Base-by-base conservation (phyloP, 2,888 invertebrate species). In the Plusia festucae region DNA sequence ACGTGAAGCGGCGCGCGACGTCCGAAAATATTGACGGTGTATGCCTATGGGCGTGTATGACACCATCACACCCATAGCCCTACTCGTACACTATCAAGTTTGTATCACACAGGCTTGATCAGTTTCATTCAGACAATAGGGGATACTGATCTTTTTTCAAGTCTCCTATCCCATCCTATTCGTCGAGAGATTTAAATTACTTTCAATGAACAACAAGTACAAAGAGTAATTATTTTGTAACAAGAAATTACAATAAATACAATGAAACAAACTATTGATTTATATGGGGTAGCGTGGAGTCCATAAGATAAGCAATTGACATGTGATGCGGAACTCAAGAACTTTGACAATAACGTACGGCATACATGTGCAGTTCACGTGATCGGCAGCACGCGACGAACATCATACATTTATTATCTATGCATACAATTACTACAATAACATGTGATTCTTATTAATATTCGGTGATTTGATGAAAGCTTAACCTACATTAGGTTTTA, bases 261-360 rank as follows among this genome's bases (percentile, higher is more conserved):
- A 63, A 63, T 55, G 34, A 64, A 54, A 56, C 27, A 46, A 60
- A 55, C 18, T 46, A 68, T 59, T 66, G 69, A 57, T 62, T 44
- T 30, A 30, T 30, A 52, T 32, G 34, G 53, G 69, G 15, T 57
- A 66, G 40, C 15, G 49, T 59, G 63, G 44, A 68, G 66, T 63
- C 51, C 65, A 46, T 58, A 34, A 53, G 78, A 77, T 80, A 80
- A 68, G 34, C 51, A 58, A 20, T 53, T 49, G 53, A 60, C 53
- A 65, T 52, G 51, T 61, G 60, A 69, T 73, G 56, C 68, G 60
- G 64, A 65, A 66, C 68, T 61, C 68, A 67, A 71, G 75, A 78
- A 78, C 71, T 71, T 71, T 74, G 74, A 68, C 69, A 78, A 71
- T 78, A 59, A 68, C 63, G 75, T 59, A 44, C 57, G 51, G 44